phyloP scores from a whole-genome alignment of 2,797 vertebrate genomes.

The Bradypodion ventrale region DNA sequence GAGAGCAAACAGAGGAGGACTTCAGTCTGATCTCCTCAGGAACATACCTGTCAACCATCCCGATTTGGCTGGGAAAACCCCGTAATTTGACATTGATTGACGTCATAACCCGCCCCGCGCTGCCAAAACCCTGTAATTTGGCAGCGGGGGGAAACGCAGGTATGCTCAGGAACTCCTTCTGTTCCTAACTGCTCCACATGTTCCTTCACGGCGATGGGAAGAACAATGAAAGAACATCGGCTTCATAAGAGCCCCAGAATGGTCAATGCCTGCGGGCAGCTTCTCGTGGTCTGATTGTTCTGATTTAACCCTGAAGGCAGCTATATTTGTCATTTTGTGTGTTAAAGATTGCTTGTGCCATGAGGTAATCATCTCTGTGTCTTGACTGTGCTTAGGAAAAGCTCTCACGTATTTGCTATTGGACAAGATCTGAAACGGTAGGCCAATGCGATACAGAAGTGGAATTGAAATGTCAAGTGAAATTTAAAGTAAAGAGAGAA shows the following conservation, averaged over 20 bases:
- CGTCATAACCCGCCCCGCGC: too few species aligned
- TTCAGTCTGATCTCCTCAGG: not conserved
- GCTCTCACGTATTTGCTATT: not conserved
- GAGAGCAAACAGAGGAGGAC: not conserved
- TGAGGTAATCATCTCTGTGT: constrained; percentile 4
- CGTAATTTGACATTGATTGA: too few species aligned
- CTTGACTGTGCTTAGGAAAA: not conserved
- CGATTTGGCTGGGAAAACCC: too few species aligned
- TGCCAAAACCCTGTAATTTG: too few species aligned
- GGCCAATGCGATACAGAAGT: not conserved
- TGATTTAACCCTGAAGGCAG: not conserved
- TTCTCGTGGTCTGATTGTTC: not conserved
- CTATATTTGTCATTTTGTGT: constrained; percentile 4
- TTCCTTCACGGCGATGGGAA: not conserved
- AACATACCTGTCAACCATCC: too few species aligned
- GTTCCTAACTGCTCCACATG: not conserved
- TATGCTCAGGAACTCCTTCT: not conserved
- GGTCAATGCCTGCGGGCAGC: not conserved
- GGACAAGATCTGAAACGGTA: not conserved
- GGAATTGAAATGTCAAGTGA: constrained; percentile 33
- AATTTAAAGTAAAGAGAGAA: constrained; percentile 28
- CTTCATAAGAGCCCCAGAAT: not conserved
- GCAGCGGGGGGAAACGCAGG: too few species aligned
- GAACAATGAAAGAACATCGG: not conserved
- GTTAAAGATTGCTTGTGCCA: constrained; percentile 30